Evolutionary conservation across 1,140 invertebrate genomes (phyloP), one percentile per base, ranked within the genome.

Genomic region (Elymnias hypermnestra): DNA sequence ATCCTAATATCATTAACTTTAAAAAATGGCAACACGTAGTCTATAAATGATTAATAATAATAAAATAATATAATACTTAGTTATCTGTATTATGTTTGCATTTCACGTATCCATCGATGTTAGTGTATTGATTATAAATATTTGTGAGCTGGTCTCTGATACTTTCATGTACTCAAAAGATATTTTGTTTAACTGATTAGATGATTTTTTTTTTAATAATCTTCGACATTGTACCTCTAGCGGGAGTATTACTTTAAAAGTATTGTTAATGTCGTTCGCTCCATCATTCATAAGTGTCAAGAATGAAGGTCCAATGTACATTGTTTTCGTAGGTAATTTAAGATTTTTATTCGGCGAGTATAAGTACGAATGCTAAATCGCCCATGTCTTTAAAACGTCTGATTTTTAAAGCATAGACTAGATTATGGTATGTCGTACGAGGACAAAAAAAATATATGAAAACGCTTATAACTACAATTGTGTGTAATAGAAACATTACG

Each of bases 241-340:
- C 41, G 33, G 55, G 53, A 66, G 64, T 69, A 70, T 71, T 71
- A 70, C 71, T 64, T 64, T 55, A 42, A 43, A 63, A 69, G 56
- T 72, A 65, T 68, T 72, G 54, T 61, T 71, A 68, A 72, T 52
- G 59, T 73, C 62, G 63, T 53, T 61, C 60, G 54, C 53, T 67
- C 48, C 54, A 62, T 72, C 78, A 63, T 71, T 77, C 72, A 81
- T 77, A 65, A 61, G 65, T 68, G 66, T 84, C 63, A 72, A 82
- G 71, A 77, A 75, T 70, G 64, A 74, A 82, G 77, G 77, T 83
- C 77, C 79, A 82, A 82, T 74, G 65, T 74, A 82, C 63, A 73
- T 79, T 75, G 69, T 73, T 72, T 82, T 79, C 63, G 62, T 83
- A 82, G 73, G 62, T 77, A 75, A 68, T 65, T 68, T 78, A 82